Percentiles rank a stretch among this genome's conserved stretches.
Conservation (phyloP, 1,140 invertebrate genomes). For the Sitodiplosis mosellana region DNA sequence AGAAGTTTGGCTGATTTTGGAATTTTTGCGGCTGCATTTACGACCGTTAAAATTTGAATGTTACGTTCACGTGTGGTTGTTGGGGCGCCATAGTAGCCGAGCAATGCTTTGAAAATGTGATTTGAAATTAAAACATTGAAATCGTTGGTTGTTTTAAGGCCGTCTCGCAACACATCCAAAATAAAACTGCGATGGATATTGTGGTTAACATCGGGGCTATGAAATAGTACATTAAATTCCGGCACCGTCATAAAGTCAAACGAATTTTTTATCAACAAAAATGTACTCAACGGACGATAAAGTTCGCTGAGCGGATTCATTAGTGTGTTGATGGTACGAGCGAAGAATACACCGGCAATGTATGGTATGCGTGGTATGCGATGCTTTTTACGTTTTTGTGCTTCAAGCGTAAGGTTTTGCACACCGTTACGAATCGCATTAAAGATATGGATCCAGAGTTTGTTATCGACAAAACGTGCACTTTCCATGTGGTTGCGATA, state of each 20-base stretch:
- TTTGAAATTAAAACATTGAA: conserved; percentile 35
- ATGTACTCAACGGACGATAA: conserved; percentile 39
- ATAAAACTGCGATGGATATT: conserved; percentile 41
- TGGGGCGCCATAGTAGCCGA: conserved; percentile 29
- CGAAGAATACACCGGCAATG: conserved; percentile 42
- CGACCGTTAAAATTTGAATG: conserved; percentile 38
- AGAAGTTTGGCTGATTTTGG: conserved; percentile 37
- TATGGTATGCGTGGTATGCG: conserved; percentile 31
- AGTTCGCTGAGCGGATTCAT: conserved; percentile 37
- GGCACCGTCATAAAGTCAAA: conserved; percentile 45
- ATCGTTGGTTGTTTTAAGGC: conserved; percentile 35
- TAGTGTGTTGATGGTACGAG: conserved; percentile 37
- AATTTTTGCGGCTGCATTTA: conserved; percentile 36
- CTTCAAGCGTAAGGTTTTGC: conserved; percentile 12
- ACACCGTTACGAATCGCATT: conserved; percentile 32
- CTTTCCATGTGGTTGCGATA: conserved; percentile 32
- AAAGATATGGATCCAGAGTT: conserved; percentile 23
- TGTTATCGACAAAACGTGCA: conserved; percentile 27
- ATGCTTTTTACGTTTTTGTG: conserved; percentile 16
- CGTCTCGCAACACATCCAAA: conserved; percentile 39
- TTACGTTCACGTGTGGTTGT: conserved; percentile 28
- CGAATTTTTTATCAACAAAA: conserved; percentile 42
- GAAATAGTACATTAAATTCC: conserved; percentile 48
- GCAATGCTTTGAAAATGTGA: conserved; percentile 36
- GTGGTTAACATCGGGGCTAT: conserved; percentile 40